Evolutionary conservation across 2,113 vertebrate genomes (phyloP).

Genomic region (Aramus guarauna): DNA sequence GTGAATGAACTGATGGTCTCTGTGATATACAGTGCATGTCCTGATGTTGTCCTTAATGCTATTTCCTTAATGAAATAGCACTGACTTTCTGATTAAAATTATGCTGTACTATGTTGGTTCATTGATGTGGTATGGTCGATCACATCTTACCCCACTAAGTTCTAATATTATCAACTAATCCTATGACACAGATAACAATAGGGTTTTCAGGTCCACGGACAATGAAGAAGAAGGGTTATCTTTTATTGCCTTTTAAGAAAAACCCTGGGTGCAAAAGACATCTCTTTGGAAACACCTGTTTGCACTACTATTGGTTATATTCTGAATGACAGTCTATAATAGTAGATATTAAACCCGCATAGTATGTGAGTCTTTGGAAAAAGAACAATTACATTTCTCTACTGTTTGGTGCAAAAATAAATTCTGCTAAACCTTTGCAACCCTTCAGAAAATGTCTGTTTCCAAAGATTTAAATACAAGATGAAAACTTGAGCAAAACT

Average conservation of each 20-base stretch:
- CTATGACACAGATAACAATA: neutral
- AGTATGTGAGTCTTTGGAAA: neutral
- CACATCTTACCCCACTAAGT: neutral
- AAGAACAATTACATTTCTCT: neutral
- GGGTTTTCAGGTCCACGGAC: neutral
- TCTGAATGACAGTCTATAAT: neutral
- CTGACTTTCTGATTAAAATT: neutral
- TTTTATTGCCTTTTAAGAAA: neutral
- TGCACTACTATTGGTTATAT: neutral
- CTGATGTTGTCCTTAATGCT: neutral
- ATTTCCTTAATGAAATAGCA: neutral
- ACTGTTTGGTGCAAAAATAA: neutral
- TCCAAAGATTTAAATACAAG: neutral
- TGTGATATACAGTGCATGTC: neutral
- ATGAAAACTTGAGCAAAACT: neutral
- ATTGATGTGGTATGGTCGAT: neutral
- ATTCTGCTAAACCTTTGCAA: neutral
- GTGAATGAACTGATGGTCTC: neutral
- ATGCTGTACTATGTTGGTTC: neutral
- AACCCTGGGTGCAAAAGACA: neutral
- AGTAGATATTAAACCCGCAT: neutral
- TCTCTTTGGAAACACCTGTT: neutral
- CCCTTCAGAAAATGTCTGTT: neutral
- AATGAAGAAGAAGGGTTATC: neutral
- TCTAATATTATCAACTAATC: neutral